Evolutionary conservation across 2,888 invertebrate genomes (phyloP).

Genomic region (Megaustenia siamemsis): DNA sequence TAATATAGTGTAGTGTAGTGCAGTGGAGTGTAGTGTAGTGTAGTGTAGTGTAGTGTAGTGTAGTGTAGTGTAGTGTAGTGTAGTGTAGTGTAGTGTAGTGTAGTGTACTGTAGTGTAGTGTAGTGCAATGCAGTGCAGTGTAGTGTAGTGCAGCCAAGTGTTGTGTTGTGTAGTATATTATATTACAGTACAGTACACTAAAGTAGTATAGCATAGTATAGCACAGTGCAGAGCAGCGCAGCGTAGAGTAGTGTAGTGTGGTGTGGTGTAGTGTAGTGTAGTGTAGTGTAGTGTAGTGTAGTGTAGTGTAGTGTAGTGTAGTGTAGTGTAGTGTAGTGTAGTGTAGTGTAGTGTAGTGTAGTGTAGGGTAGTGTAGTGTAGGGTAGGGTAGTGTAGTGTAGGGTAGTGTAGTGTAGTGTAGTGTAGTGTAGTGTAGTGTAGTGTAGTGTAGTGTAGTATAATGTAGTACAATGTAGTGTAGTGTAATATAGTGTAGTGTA

Average conservation of each 20-base stretch:
- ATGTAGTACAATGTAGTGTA: constrained; percentile 5
- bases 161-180: no score
- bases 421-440: constrained; percentile 24
- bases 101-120: no score
- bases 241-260: constrained; percentile 4
- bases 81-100: no score
- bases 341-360: constrained; percentile 17
- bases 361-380: no score
- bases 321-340: constrained; percentile 22
- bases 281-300: constrained; percentile 5
- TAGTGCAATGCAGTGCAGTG: constrained; percentile 35
- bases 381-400: no score
- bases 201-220: not conserved
- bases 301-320: constrained; percentile 30
- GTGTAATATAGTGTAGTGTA: constrained; percentile 23
- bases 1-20: no score
- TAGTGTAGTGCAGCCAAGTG: not conserved
- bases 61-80: no score
- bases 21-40: no score
- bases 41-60: no score
- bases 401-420: constrained; percentile 21
- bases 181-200: no score
- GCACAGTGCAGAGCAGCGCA: no score
- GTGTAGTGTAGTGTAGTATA: constrained; percentile 3
- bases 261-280: no score